phyloP scores from a whole-genome alignment of 2,113 vertebrate genomes.

The Echinops telfairi region DNA sequence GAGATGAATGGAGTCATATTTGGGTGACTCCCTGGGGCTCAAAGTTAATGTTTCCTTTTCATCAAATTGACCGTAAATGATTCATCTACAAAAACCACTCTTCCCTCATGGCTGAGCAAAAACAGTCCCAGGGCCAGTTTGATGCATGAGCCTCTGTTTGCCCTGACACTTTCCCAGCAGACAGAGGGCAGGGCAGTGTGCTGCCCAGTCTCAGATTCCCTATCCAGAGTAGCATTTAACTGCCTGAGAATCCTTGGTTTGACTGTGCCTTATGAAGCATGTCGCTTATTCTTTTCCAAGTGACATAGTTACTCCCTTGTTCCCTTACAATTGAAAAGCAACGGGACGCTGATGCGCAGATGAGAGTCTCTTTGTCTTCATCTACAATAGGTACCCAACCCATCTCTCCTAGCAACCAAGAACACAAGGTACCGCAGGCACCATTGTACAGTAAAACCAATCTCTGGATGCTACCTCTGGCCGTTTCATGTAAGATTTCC shows the following conservation, averaged over 20 bases:
- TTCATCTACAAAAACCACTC: constrained; percentile 30
- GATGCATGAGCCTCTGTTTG: background rate
- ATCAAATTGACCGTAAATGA: constrained; percentile 49
- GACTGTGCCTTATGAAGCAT: background rate
- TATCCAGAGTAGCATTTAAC: constrained; percentile 12
- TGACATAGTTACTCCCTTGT: constrained; percentile 45
- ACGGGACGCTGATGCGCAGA: background rate
- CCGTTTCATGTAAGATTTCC: background rate
- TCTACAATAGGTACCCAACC: constrained; percentile 39
- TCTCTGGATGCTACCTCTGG: background rate
- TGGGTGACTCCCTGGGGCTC: background rate
- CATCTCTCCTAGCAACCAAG: constrained; percentile 44
- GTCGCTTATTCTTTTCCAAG: constrained; percentile 34
- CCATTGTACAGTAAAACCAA: constrained; percentile 38
- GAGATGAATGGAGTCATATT: constrained; percentile 19
- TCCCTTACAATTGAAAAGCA: constrained; percentile 54
- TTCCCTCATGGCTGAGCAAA: background rate
- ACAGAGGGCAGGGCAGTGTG: background rate
- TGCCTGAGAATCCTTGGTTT: background rate
- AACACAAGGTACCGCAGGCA: constrained; percentile 46
- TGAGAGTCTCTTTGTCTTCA: constrained; percentile 70
- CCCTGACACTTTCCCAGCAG: background rate
- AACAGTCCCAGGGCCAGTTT: constrained; percentile 3
- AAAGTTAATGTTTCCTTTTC: constrained; percentile 25
- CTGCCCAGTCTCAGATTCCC: background rate